Evolutionary conservation across 2,888 invertebrate species (phyloP).

Genomic region (Sceliomorpha sp.): DNA sequence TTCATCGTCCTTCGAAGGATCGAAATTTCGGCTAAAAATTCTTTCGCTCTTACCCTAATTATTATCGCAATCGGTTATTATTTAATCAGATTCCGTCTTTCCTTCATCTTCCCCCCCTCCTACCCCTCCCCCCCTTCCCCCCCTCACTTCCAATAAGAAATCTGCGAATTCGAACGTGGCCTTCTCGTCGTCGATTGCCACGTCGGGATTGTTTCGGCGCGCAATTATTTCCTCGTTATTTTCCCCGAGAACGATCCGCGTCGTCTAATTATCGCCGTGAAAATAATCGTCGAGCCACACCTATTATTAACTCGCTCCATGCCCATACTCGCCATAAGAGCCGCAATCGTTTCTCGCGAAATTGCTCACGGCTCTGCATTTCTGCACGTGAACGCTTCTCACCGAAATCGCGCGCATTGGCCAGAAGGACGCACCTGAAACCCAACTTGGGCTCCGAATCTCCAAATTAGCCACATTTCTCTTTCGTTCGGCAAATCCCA

Average conservation of each 20-base stretch:
- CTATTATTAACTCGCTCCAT: conserved; percentile 65
- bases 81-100: too few relatives aligned
- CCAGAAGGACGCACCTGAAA: conserved; percentile 52
- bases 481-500: conserved; percentile 48
- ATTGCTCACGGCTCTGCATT: conserved; percentile 75
- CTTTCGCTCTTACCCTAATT: conserved; percentile 55
- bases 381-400: conserved; percentile 74
- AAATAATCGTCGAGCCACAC: conserved; percentile 68
- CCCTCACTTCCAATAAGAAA: neutral
- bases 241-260: conserved; percentile 68
- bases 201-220: conserved; percentile 60
- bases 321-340: conserved; percentile 59
- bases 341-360: conserved; percentile 75
- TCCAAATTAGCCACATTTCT: conserved; percentile 50
- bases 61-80: too few relatives aligned
- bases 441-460: conserved; percentile 27
- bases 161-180: conserved; percentile 40
- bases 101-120: too few relatives aligned
- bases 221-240: conserved; percentile 79
- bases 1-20: too few relatives aligned
- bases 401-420: conserved; percentile 57
- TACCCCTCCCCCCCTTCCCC: too few relatives aligned
- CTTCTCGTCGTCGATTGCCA: conserved; percentile 56
- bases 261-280: conserved; percentile 77
- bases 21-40: too few relatives aligned